Conservation (phyloP, 2,888 invertebrate species). For the Hydraecia micacea region DNA sequence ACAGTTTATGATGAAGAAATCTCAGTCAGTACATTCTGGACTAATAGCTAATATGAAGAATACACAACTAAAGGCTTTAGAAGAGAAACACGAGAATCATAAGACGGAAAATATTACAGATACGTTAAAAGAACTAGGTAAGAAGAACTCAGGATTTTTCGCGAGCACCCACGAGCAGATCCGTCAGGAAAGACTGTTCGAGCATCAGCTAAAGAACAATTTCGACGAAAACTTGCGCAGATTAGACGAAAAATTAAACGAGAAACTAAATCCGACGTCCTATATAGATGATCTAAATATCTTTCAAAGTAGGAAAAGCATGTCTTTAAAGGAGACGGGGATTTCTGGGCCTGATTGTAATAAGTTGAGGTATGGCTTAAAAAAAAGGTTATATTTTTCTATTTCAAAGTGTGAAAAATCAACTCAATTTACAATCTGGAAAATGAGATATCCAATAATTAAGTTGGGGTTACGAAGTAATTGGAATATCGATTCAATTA, state of each 20-base stretch:
- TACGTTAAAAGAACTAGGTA: slow-evolving; percentile 78
- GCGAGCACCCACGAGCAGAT: slow-evolving; percentile 93
- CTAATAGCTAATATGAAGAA: slow-evolving; percentile 78
- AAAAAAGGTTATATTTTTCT: no score
- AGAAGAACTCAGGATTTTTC: slow-evolving; percentile 89
- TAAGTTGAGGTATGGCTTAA: no score
- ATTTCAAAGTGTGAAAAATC: no score
- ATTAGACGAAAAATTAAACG: slow-evolving; percentile 81
- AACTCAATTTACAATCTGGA: no score
- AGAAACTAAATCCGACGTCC: slow-evolving; percentile 75
- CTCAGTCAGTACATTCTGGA: slow-evolving; percentile 86
- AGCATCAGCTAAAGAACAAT: slow-evolving; percentile 86
- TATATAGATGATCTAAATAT: slow-evolving; percentile 80
- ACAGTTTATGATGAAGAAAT: slow-evolving; percentile 85
- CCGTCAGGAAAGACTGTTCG: slow-evolving; percentile 91
- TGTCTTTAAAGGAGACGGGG: slow-evolving; percentile 87
- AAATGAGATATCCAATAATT: no score
- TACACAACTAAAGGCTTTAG: slow-evolving; percentile 87
- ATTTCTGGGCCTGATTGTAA: no score
- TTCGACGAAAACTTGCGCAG: slow-evolving; percentile 86
- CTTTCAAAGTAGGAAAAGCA: slow-evolving; percentile 81
- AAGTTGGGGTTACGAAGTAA: no score
- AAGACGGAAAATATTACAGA: slow-evolving; percentile 76
- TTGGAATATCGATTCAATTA: no score
- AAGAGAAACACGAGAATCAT: slow-evolving; percentile 78